phyloP scores from a whole-genome alignment of 2,797 vertebrate genomes.

The Spinus olivaceus region DNA sequence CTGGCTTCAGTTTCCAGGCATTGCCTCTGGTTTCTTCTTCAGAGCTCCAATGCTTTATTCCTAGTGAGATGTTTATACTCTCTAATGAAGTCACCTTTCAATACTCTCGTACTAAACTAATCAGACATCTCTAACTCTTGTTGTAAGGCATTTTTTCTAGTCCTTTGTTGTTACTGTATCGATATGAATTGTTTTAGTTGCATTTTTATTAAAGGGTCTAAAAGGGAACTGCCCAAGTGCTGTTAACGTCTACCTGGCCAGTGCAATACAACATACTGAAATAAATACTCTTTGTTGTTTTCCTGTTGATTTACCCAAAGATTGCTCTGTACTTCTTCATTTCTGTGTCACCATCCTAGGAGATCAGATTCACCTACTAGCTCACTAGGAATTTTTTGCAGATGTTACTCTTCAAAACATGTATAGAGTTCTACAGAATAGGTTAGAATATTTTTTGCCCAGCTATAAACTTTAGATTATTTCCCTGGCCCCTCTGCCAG shows the following conservation, averaged over 20 bases:
- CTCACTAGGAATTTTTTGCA: background rate
- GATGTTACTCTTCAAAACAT: background rate
- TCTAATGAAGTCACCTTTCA: slow-evolving; percentile 49
- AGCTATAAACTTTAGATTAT: background rate
- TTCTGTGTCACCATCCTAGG: background rate
- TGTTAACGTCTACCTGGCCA: background rate
- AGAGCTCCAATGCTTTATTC: background rate
- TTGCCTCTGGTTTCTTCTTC: slow-evolving; percentile 31
- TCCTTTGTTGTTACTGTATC: background rate
- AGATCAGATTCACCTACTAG: background rate
- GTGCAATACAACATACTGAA: background rate
- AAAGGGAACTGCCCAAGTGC: background rate
- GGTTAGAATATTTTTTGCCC: background rate
- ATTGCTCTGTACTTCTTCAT: background rate
- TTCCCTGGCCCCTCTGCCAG: background rate
- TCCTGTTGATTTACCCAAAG: background rate
- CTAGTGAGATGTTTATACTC: background rate
- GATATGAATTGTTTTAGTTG: background rate
- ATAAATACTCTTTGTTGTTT: background rate
- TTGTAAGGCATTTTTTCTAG: background rate
- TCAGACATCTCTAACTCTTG: background rate
- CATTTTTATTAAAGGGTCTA: background rate
- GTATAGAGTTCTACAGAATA: background rate
- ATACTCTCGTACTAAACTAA: slow-evolving; percentile 8
- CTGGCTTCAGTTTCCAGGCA: slow-evolving; percentile 26